phyloP scores from a whole-genome alignment of 2,888 invertebrate genomes.

The Drosophila nigritarsus region DNA sequence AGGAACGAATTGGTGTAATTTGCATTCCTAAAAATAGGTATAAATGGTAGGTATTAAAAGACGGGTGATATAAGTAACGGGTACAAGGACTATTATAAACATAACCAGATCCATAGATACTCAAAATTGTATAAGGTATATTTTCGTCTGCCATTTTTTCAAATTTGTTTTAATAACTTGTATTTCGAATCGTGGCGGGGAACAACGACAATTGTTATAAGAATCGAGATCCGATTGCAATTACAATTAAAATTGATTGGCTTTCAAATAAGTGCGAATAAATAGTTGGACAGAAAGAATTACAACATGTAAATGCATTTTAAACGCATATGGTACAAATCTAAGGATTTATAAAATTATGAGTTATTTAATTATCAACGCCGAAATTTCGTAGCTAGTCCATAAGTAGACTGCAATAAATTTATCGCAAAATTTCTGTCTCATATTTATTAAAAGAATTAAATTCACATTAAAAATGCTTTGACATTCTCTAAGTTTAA shows the following conservation, averaged over 20 bases:
- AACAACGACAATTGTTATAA: neutral
- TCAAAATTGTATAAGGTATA: neutral
- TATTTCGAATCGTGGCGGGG: neutral
- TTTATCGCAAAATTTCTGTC: neutral
- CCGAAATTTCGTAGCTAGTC: neutral
- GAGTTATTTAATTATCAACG: neutral
- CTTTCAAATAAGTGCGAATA: neutral
- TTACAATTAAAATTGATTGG: neutral
- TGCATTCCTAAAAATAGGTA: neutral
- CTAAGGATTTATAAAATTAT: neutral
- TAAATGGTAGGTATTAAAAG: neutral
- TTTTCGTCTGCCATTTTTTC: neutral
- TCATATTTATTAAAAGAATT: neutral
- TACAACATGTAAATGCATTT: neutral
- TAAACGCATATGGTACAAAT: neutral
- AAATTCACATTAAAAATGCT: neutral
- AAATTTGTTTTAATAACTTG: neutral
- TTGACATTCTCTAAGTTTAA: neutral
- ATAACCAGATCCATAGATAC: neutral
- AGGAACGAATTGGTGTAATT: neutral
- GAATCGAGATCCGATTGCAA: neutral
- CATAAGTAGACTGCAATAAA: neutral
- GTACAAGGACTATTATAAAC: neutral
- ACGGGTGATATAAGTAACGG: neutral
- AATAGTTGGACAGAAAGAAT: neutral